phyloP scores from a whole-genome alignment of 2,888 invertebrate genomes.

The Rhopalosiphum nymphaeae region DNA sequence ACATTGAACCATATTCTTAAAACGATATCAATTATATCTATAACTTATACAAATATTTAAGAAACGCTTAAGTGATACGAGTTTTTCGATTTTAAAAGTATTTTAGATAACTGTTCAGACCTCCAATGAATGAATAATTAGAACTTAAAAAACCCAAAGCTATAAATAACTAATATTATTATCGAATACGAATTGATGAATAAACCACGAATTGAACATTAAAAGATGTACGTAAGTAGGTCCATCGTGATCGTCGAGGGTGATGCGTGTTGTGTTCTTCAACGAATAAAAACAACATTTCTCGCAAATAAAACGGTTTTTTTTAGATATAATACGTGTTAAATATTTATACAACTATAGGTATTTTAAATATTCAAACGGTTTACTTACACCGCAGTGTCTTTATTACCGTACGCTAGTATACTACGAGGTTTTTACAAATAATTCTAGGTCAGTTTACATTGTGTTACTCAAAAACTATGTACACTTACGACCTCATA shows the following conservation, averaged over 20 bases:
- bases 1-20: background rate
- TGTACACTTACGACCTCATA: background rate
- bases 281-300: background rate
- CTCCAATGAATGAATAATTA: background rate
- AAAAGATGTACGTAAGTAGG: background rate
- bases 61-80: background rate
- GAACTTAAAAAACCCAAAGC: background rate
- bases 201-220: background rate
- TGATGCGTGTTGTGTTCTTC: background rate
- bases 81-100: background rate
- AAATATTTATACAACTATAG: background rate
- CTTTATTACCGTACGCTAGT: background rate
- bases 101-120: background rate
- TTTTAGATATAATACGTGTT: background rate
- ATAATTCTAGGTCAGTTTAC: background rate
- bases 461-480: background rate
- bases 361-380: background rate
- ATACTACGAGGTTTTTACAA: background rate
- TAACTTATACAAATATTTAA: background rate
- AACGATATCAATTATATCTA: background rate
- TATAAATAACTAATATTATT: background rate
- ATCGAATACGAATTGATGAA: background rate
- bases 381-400: background rate
- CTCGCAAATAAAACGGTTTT: background rate
- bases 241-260: background rate